Base-by-base conservation (phyloP, 1,140 invertebrate species). In the Aphis gossypii region DNA sequence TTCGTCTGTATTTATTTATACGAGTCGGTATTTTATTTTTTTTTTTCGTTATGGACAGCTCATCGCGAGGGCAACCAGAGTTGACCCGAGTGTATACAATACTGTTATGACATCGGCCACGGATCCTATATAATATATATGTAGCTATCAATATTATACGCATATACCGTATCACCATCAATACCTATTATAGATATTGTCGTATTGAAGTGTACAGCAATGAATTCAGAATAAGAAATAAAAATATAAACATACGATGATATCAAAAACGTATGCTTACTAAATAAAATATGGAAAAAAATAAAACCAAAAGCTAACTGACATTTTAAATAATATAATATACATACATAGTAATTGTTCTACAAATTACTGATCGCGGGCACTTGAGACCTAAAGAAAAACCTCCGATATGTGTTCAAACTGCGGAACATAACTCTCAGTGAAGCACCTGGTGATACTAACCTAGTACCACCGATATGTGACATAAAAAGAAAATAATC, bases 91-190 rank as follows among this genome's bases (percentile, higher is more conserved):
- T 76, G 60, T 87, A 84, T 25, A n/a, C 30, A 68, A 18, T 46
- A 46, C 30, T 87, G 44, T 87, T 87, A 87, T 87, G 84, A 87
- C 84, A 87, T 44, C 44, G 25, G 14, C 44, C 84, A 87, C 44
- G 44, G 84, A 30, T 20, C 30, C 25, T 21, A n/a, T n/a, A n/a
- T 76, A 76, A n/a, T n/a, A 68, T 14, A n/a, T 4, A 18, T 76
- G 14, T n/a, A 68, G 14, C 14, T 20, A 76, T 68, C 60, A n/a
- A n/a, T 35, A 76, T 76, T 30, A n/a, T 76, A 76, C n/a, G 14
- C n/a, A 76, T 76, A 76, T 76, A 76, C 60, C 30, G 60, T 76
- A n/a, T 30, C 60, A 76, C 14, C 30, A 1, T n/a, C 60, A n/a
- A 76, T 76, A n/a, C 60, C 30, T 76, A 76, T 35, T 76, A 35